Evolutionary conservation across 2,113 vertebrate genomes (phyloP).

Genomic region (Notarius quadriscutis): DNA sequence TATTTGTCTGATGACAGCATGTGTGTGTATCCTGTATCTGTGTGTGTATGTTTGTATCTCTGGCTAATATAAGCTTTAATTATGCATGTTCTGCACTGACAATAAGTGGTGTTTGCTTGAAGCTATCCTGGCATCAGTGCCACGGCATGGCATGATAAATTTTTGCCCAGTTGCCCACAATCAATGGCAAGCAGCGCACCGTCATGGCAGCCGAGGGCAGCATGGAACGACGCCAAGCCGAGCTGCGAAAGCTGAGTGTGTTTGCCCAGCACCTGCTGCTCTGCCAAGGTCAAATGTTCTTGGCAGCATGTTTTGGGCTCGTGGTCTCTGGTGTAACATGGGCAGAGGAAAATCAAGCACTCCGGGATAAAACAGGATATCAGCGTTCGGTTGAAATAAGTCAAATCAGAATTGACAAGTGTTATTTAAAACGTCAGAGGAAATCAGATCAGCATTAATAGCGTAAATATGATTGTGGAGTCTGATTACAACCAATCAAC

Average conservation of each 20-base stretch:
- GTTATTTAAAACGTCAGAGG: neutral
- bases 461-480: neutral
- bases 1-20: neutral
- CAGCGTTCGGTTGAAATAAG: slow-evolving; percentile 21
- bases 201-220: slow-evolving; percentile 55
- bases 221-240: slow-evolving; percentile 59
- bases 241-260: slow-evolving; percentile 48
- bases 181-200: slow-evolving; percentile 61
- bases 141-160: slow-evolving; percentile 61
- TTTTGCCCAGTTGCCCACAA: slow-evolving; percentile 64
- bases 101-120: slow-evolving; percentile 52
- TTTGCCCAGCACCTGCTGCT: slow-evolving; percentile 52
- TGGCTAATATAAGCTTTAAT: slow-evolving; percentile 38
- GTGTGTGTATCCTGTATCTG: neutral
- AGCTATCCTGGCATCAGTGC: slow-evolving; percentile 61
- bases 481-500: neutral
- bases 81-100: slow-evolving; percentile 34
- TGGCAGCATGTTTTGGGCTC: slow-evolving; percentile 61
- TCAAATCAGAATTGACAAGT: slow-evolving; percentile 19
- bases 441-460: neutral
- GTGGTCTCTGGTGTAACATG: slow-evolving; percentile 36
- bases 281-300: slow-evolving; percentile 73
- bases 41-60: neutral
- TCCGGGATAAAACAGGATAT: slow-evolving; percentile 17
- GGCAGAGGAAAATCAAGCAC: slow-evolving; percentile 9